Percentiles rank a stretch among this genome's conserved stretches.
Conservation (phyloP, 2,113 vertebrate genomes). For the Pagrus major region DNA sequence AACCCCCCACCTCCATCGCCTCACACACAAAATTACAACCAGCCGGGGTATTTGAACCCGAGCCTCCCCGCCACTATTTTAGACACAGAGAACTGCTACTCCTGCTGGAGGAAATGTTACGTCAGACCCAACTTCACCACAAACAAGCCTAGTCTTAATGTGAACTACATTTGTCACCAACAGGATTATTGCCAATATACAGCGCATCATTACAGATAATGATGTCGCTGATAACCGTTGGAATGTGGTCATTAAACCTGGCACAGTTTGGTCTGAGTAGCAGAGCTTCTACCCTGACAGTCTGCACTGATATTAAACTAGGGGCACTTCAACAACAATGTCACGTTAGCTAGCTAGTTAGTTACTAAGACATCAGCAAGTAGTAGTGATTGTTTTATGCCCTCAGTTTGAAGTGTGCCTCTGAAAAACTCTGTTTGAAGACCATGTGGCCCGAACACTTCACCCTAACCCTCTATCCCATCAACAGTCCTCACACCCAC, state of each 20-base stretch:
- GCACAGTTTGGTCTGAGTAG: too few species aligned
- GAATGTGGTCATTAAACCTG: neutral
- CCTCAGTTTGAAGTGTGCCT: too few species aligned
- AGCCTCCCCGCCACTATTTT: neutral
- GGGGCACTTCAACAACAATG: too few species aligned
- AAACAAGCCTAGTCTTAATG: neutral
- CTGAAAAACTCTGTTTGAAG: too few species aligned
- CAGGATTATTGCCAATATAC: neutral
- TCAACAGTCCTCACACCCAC: too few species aligned
- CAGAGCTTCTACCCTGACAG: too few species aligned
- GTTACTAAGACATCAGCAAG: too few species aligned
- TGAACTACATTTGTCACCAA: neutral
- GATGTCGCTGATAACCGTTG: neutral
- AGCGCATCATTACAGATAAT: neutral
- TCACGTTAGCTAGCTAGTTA: too few species aligned
- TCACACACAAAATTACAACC: constrained; percentile 8
- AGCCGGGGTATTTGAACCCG: neutral
- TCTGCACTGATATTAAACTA: too few species aligned
- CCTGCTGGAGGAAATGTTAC: constrained; percentile 4
- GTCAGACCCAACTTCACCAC: neutral
- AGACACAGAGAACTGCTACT: neutral
- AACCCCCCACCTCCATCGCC: neutral
- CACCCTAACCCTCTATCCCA: too few species aligned
- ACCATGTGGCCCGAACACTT: too few species aligned
- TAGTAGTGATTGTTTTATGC: too few species aligned